Conservation (phyloP, 2,113 vertebrate genomes). For the Nestor notabilis region DNA sequence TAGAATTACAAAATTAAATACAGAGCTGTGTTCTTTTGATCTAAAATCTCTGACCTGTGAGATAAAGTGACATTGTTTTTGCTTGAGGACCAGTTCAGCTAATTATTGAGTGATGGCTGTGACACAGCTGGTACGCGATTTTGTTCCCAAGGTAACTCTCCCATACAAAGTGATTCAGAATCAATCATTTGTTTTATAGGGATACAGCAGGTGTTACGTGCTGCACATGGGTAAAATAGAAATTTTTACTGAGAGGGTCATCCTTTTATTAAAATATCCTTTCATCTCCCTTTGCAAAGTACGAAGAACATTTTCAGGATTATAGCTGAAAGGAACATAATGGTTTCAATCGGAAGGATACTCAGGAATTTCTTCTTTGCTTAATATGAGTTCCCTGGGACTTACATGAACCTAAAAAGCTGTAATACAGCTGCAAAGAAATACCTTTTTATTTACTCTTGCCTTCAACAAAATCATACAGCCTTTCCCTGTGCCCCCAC, state of each 20-base stretch:
- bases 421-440: not conserved
- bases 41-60: constrained; percentile 1
- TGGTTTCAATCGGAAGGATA: not conserved
- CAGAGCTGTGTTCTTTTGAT: not conserved
- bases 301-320: not conserved
- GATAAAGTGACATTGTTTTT: constrained; percentile 23
- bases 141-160: constrained; percentile 53
- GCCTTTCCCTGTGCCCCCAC: not conserved
- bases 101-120: constrained; percentile 27
- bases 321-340: not conserved
- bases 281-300: not conserved
- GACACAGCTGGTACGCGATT: not conserved
- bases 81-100: not conserved
- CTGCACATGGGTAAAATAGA: not conserved
- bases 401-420: not conserved
- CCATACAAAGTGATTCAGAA: not conserved
- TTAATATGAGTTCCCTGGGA: not conserved
- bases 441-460: not conserved
- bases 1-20: not conserved
- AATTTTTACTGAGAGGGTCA: not conserved
- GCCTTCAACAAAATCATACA: not conserved
- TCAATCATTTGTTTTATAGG: not conserved
- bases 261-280: constrained; percentile 24
- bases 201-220: not conserved
- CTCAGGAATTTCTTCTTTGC: not conserved